Percentiles rank a stretch among this genome's conserved stretches.
These are phyloP conservation scores for Manis javanica DNA, from an alignment of 2,797 vertebrate species.

Conservation along the genomic window DNA sequence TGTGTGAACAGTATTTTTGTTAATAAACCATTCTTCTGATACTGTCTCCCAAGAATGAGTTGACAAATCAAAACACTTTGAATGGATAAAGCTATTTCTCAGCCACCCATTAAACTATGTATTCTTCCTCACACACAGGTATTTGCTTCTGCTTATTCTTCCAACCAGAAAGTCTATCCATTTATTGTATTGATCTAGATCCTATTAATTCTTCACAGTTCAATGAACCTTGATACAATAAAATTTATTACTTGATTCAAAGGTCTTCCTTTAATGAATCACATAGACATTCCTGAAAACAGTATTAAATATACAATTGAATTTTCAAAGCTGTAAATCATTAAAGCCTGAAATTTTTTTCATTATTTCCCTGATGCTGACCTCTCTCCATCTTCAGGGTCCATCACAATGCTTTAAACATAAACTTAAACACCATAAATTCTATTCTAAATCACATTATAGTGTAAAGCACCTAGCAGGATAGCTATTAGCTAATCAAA, in stretches of 20 bases:
- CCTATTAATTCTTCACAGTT: neutral
- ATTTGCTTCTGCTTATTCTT: neutral
- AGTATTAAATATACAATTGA: neutral
- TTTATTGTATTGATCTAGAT: neutral
- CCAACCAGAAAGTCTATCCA: neutral
- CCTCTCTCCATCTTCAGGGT: neutral
- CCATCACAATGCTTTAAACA: neutral
- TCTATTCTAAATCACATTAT: neutral
- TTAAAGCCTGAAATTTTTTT: neutral
- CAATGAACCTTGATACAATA: neutral
- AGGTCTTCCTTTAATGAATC: neutral
- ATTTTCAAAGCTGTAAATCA: neutral
- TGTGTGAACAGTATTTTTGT: neutral
- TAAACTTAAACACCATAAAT: neutral
- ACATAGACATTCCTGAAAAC: neutral
- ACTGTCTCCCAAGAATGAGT: neutral
- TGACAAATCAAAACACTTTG: neutral
- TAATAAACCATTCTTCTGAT: neutral
- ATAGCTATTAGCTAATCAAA: neutral
- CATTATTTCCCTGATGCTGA: neutral
- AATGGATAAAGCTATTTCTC: neutral
- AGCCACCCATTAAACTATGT: neutral
- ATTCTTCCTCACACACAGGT: neutral
- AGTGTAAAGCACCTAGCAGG: neutral
- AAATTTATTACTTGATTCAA: neutral